Evolutionary conservation across 2,113 vertebrate species (phyloP), one percentile per base, ranked within the genome.

Genomic region (Ondatra zibethicus): DNA sequence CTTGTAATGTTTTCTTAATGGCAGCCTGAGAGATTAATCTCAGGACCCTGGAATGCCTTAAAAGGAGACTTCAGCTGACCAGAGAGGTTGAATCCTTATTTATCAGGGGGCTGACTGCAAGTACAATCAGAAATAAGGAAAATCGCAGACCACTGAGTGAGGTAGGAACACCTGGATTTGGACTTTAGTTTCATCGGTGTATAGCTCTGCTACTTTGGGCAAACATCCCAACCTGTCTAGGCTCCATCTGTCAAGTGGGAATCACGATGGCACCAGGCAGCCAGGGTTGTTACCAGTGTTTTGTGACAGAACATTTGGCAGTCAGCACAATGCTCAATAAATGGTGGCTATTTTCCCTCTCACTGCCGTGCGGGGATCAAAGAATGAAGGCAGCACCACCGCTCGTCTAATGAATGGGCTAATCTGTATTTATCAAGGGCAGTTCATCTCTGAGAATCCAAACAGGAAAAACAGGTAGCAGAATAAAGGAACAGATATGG

Each of bases 161-260:
- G 36, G 39, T 12, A 61, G 36, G 25, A 5, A 29, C 33, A 47
- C 61, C 75, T 39, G 13, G 27, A 52, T 93, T 75, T 72, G 14
- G 94, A 72, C 63, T 66, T 61, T 29, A 25, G 65, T 52, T 81
- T 84, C 55, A 21, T 68, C 42, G 16, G 0, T 76, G 52, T 82
- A 31, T 70, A 63, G 92, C 85, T 55, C 77, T 52, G 86, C 33
- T 63, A 55, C 68, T 80, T 27, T 36, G 66, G 72, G 61, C 63
- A 91, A 92, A 14, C 33, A 91, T n/a, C 72, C 88, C 84, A 89
- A 63, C 52, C 47, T 89, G 73, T 88, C 14, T 81, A 50, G 76
- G 66, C 45, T 68, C 92, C 73, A 50, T 76, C 84, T 96, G 95
- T 93, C 55, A 73, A 92, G 92, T 82, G 73, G 66, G 73, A 82